Conservation (phyloP, 2,113 vertebrate genomes). For the Lamprologus tigripictilis region DNA sequence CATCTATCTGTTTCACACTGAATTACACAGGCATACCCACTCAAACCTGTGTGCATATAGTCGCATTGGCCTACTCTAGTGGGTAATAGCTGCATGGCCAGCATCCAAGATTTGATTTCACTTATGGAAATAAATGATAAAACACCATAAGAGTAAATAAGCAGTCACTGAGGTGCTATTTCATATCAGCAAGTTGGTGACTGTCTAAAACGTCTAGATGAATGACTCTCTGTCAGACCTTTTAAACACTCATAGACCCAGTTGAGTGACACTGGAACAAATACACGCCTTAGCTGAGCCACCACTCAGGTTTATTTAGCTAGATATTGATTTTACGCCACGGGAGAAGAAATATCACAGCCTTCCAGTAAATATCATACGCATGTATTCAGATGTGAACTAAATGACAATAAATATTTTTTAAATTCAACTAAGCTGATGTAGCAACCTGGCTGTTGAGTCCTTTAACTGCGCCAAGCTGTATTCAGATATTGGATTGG, state of each 20-base stretch:
- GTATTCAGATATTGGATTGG: constrained; percentile 4
- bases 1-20: background rate
- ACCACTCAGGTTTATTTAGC: constrained; percentile 64
- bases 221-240: constrained; percentile 53
- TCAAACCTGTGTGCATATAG: background rate
- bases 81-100: constrained; percentile 34
- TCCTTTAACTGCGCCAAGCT: background rate
- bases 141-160: constrained; percentile 58
- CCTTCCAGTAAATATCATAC: constrained; percentile 54
- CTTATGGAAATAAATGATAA: constrained; percentile 63
- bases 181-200: constrained; percentile 56
- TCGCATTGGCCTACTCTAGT: background rate
- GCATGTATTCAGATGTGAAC: constrained; percentile 44
- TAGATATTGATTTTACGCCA: constrained; percentile 62
- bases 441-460: constrained; percentile 14
- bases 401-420: constrained; percentile 63
- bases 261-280: constrained; percentile 29
- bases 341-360: constrained; percentile 45
- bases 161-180: constrained; percentile 49
- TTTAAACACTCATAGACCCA: constrained; percentile 35
- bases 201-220: constrained; percentile 46
- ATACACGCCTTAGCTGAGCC: constrained; percentile 12
- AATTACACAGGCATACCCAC: background rate
- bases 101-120: constrained; percentile 49
- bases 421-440: constrained; percentile 53